Percentiles rank a stretch among this genome's conserved stretches.
Conservation (phyloP, 2,888 invertebrate genomes). For the Drosophila ezoana region DNA sequence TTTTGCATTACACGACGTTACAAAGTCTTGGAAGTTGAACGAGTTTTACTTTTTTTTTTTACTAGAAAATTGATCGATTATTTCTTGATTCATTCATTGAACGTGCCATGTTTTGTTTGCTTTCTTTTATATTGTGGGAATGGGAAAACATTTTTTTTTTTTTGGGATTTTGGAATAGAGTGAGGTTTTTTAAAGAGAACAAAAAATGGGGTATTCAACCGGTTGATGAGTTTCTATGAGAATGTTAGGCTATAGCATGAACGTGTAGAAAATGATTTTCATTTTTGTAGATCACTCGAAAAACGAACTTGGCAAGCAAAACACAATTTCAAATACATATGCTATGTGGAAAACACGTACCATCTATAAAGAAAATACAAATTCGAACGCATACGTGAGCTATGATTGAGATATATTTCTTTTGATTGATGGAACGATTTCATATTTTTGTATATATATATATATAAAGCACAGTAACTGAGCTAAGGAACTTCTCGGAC, state of each 20-base stretch:
- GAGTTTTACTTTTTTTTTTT: background rate
- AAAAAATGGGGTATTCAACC: background rate
- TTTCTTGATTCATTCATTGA: slow-evolving; percentile 40
- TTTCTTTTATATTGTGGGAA: background rate
- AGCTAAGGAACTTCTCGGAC: slow-evolving; percentile 12
- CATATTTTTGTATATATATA: slow-evolving; percentile 4
- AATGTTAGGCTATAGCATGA: slow-evolving; percentile 2
- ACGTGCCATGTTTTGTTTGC: slow-evolving; percentile 71
- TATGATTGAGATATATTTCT: slow-evolving; percentile 3
- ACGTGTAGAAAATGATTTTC: slow-evolving; percentile 1
- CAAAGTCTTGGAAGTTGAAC: slow-evolving; percentile 26
- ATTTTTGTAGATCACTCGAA: slow-evolving; percentile 6
- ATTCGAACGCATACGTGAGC: slow-evolving; percentile 27
- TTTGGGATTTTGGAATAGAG: slow-evolving; percentile 13
- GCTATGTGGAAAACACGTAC: slow-evolving; percentile 13
- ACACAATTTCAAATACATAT: slow-evolving; percentile 33
- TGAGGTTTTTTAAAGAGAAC: slow-evolving; percentile 17
- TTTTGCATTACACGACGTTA: slow-evolving; percentile 34
- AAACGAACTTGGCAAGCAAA: slow-evolving; percentile 61
- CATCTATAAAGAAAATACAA: slow-evolving; percentile 28
- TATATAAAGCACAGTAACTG: slow-evolving; percentile 4
- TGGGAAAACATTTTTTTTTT: too few species aligned
- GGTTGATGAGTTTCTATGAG: slow-evolving; percentile 16
- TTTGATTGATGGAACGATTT: slow-evolving; percentile 3
- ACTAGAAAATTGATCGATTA: slow-evolving; percentile 12